Base-by-base conservation (phyloP, 1,140 invertebrate species). In the Hylyphantes graminicola region DNA sequence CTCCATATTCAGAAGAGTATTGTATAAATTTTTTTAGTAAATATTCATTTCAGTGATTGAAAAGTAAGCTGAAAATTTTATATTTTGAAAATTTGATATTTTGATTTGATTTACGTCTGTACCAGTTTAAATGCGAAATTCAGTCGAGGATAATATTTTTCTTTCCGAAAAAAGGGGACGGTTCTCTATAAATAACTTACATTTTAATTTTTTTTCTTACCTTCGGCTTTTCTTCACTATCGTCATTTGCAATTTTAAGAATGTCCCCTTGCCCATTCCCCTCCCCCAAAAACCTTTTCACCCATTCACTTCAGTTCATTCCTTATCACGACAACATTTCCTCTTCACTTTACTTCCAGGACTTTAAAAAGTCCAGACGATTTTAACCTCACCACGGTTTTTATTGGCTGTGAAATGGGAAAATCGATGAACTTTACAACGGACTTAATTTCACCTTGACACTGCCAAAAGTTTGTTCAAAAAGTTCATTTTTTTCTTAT, bases 271-370 rank as follows among this genome's bases (percentile, higher is more conserved):
- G 9, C 48, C 50, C 73, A 55, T 53, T 61, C 59, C 64, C 35
- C 35, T 21, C n/a, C 64, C 35, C 35, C 64, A 67, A 19, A 19
- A 19, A n/a, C 64, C 64, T 67, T 67, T 67, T 51, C 74, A 51
- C 19, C 74, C 74, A 76, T 76, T 76, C 59, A 63, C 59, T 75
- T 75, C 73, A 63, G 55, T 76, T 76, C 74, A 76, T 76, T 76
- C 64, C 74, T 76, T 76, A 76, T 76, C 74, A 51, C 53, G 74
- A 76, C 74, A 76, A 76, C 55, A 76, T 76, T 76, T 76, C 59
- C 57, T 15, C 55, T 48, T 51, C 10, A 2, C 13, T 55, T 13
- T n/a, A 11, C 59, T 55, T 35, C 7, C 19, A 63, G 3, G 48
- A 51, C 55, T 48, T 13, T 59, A 35, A 35, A 35, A 74, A 74